Base-by-base conservation (phyloP, 2,113 vertebrate genomes). In the Pangasianodon gigas region DNA sequence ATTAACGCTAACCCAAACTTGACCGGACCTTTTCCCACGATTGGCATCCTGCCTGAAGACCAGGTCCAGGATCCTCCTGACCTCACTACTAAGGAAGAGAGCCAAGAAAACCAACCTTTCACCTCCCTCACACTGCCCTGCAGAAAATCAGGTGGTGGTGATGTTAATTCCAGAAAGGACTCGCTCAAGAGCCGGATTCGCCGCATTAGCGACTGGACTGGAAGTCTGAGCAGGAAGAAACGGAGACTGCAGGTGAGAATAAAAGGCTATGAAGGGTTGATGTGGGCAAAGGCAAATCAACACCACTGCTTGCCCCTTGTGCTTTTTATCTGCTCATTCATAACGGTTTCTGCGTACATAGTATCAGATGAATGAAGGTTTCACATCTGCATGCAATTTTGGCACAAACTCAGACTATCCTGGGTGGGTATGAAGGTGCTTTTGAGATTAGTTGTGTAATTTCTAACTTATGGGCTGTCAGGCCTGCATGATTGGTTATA, bases 141-240 rank as follows among this genome's bases (percentile, higher is more conserved):
- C 92, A 96, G 96, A 13, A 97, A 96, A 93, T 92, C 95, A 19
- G 96, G 79, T 0, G 18, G 88, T 0, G 16, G 89, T 0, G 93
- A 96, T 29, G 67, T 90, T 69, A 97, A 97, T 54, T 89, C 95
- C 79, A 97, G 97, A 92, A 98, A 98, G 89, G 97, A 97, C 90
- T 97, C 97, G 0, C 93, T 98, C 86, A 99, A 98, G 94, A 97
- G 95, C 88, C 94, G 98, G 29, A 98, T 98, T 96, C 91, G 96
- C 16, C 97, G 95, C 14, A 95, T 99, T 93, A 97, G 98, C 69
- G 98, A 98, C 94, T 99, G 98, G 98, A 99, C 98, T 0, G 98
- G 98, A 87, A 99, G 98, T 94, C 96, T 99, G 87, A 98, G 97
- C 0, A 95, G 97, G 88, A 99, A 99, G 94, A 99, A 98, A 75